Evolutionary conservation across 2,113 vertebrate genomes (phyloP).

Genomic region (Lucifuga dentata): DNA sequence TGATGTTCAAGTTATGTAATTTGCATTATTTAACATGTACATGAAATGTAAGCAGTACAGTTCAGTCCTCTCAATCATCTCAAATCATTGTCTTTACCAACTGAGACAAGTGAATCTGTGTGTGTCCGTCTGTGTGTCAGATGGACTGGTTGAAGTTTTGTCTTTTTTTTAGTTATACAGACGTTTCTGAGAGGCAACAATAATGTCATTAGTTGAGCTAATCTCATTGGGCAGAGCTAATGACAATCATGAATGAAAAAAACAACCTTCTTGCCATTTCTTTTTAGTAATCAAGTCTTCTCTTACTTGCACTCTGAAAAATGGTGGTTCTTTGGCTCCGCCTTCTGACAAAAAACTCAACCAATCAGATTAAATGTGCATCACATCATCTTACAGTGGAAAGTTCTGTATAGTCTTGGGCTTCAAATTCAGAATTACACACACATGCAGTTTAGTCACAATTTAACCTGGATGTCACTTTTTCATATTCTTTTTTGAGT

Average conservation of each 20-base stretch:
- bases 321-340: background rate
- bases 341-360: background rate
- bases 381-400: background rate
- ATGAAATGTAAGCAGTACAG: background rate
- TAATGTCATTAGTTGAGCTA: background rate
- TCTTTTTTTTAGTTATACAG: no score
- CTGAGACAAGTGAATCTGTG: slow-evolving; percentile 23
- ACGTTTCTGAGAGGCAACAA: background rate
- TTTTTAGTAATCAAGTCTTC: no score
- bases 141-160: no score
- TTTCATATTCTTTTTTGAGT: no score
- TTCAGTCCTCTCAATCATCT: slow-evolving; percentile 24
- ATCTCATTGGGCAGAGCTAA: slow-evolving; percentile 5
- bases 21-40: slow-evolving; percentile 18
- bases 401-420: background rate
- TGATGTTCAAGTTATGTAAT: slow-evolving; percentile 7
- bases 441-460: no score
- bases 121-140: slow-evolving; percentile 5
- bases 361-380: background rate
- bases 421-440: no score
- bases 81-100: background rate
- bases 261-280: no score
- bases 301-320: no score
- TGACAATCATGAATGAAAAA: no score
- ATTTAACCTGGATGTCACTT: no score